These are phyloP conservation scores for Diglossa cyanea DNA, from an alignment of 2,797 vertebrate genomes.

Conservation along the genomic window DNA sequence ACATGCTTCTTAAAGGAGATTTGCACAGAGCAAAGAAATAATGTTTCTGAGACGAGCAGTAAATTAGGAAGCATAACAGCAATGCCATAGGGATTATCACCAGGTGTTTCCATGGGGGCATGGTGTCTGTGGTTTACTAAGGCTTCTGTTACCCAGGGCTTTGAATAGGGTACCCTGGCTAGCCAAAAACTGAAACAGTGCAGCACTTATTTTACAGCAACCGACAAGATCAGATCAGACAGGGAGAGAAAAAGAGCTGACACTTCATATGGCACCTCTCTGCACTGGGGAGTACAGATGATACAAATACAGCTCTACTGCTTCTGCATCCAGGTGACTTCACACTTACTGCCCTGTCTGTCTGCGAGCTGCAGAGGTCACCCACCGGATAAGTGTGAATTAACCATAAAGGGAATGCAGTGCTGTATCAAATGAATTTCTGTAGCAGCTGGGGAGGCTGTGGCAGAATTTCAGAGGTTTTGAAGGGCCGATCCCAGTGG, in stretches of 20 bases:
- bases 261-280: not conserved
- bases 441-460: conserved; percentile 10
- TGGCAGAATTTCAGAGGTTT: conserved; percentile 15
- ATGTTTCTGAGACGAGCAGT: not conserved
- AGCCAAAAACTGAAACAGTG: not conserved
- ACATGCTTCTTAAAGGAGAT: not conserved
- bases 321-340: not conserved
- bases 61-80: not conserved
- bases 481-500: not conserved
- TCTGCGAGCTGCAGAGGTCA: not conserved
- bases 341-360: not conserved
- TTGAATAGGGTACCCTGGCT: not conserved
- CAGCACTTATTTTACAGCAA: not conserved
- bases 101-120: not conserved
- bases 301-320: not conserved
- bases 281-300: not conserved
- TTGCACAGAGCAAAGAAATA: not conserved
- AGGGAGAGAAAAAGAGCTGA: not conserved
- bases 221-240: not conserved
- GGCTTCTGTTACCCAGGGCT: not conserved
- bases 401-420: not conserved
- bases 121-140: not conserved
- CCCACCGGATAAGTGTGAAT: not conserved
- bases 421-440: not conserved
- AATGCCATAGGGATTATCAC: not conserved